Conservation (phyloP, 2,113 vertebrate genomes). For the Budorcas taxicolor region DNA sequence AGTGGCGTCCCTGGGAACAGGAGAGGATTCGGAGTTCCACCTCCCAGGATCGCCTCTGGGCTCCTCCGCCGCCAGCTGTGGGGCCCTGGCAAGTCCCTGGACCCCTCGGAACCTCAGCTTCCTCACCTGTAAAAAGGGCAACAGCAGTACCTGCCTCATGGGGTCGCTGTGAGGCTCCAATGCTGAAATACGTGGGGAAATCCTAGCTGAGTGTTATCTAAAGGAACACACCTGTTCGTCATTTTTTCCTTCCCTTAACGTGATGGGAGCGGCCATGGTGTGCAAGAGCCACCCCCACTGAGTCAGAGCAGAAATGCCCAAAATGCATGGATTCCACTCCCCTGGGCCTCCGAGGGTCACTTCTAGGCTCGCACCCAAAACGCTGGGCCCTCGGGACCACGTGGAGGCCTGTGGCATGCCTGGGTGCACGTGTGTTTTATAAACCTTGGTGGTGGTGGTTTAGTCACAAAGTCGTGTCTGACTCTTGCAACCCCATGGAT, state of each 20-base stretch:
- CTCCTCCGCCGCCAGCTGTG: accelerated
- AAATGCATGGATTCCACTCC: background rate
- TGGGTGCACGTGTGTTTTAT: background rate
- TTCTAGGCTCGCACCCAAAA: accelerated
- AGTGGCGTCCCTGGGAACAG: accelerated
- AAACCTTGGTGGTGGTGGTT: background rate
- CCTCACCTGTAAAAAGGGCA: background rate
- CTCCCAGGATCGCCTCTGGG: background rate
- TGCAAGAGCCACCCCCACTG: accelerated
- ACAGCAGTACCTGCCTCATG: background rate
- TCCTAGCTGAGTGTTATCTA: accelerated
- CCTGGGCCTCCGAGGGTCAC: background rate
- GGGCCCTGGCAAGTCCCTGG: background rate
- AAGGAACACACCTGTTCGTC: accelerated
- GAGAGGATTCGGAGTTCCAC: background rate
- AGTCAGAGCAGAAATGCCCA: background rate
- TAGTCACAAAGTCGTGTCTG: background rate
- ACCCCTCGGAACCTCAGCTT: background rate
- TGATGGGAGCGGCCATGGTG: accelerated
- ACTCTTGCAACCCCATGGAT: background rate
- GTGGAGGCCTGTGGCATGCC: accelerated
- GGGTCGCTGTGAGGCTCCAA: background rate
- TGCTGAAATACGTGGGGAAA: background rate
- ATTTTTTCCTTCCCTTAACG: background rate
- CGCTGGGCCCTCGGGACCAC: background rate